These are phyloP conservation scores for Galendromus occidentalis DNA, from an alignment of 1,140 invertebrate genomes.

Conservation along the genomic window DNA sequence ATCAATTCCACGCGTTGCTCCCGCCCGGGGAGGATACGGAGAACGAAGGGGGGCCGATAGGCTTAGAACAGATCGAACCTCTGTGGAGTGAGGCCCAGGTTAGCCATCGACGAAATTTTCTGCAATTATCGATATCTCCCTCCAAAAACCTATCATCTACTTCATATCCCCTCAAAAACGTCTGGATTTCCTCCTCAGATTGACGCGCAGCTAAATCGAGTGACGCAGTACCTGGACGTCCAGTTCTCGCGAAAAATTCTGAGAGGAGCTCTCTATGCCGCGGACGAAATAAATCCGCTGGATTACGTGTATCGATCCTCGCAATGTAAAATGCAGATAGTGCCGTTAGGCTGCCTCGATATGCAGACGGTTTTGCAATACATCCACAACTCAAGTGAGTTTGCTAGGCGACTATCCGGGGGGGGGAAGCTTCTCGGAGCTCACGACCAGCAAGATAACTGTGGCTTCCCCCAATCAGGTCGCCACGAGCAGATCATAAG, in stretches of 20 bases:
- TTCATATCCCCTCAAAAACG: background rate
- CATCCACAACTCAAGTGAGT: constrained; percentile 27
- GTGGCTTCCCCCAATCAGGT: constrained; percentile 22
- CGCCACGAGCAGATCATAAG: constrained; percentile 22
- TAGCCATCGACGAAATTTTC: background rate
- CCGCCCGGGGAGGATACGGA: background rate
- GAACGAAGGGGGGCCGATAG: background rate
- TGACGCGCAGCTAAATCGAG: background rate
- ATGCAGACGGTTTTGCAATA: constrained; percentile 32
- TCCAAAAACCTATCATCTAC: background rate
- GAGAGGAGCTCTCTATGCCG: background rate
- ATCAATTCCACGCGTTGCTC: background rate
- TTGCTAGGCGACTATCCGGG: too few species aligned
- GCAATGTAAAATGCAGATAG: constrained; percentile 25
- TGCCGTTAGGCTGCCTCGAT: constrained; percentile 24
- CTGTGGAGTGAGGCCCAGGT: background rate
- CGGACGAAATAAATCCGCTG: constrained; percentile 27
- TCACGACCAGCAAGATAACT: too few species aligned
- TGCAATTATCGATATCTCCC: background rate
- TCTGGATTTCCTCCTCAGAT: background rate
- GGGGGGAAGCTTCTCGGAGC: too few species aligned
- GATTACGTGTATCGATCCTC: constrained; percentile 31
- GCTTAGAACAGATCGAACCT: background rate
- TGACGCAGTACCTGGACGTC: background rate
- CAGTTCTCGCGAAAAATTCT: background rate